Conservation (phyloP, 2,888 invertebrate species). For the Crepidodera aurea region DNA sequence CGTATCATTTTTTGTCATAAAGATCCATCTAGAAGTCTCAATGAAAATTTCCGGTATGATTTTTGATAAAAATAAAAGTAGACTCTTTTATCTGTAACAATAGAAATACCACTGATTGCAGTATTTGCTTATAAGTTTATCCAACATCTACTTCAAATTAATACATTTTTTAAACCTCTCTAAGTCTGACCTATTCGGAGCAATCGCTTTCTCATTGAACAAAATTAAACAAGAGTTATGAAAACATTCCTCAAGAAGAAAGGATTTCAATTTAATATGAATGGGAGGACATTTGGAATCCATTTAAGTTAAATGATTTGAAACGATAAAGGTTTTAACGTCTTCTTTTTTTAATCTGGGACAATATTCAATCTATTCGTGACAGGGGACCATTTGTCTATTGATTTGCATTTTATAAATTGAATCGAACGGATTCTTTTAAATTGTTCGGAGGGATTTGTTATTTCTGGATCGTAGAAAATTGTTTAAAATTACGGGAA, state of each 20-base stretch:
- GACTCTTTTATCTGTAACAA: no score
- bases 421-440: slow-evolving; percentile 12
- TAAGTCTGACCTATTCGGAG: no score
- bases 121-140: no score
- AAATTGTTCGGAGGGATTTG: neutral
- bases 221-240: slow-evolving; percentile 32
- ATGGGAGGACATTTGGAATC: slow-evolving; percentile 28
- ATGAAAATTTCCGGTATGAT: no score
- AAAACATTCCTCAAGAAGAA: slow-evolving; percentile 33
- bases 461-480: no score
- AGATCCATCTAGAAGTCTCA: no score
- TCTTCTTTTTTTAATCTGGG: slow-evolving; percentile 18
- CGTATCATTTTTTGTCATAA: no score
- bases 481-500: no score
- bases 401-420: slow-evolving; percentile 28
- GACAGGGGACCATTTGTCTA: slow-evolving; percentile 23
- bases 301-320: slow-evolving; percentile 34
- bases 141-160: no score
- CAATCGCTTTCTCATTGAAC: slow-evolving; percentile 30
- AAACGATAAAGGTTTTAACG: slow-evolving; percentile 26
- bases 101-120: no score
- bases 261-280: slow-evolving; percentile 30
- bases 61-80: no score
- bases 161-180: no score
- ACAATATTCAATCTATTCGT: slow-evolving; percentile 26